Evolutionary conservation across 2,888 invertebrate genomes (phyloP).

Genomic region (Calliphora vomitoria): DNA sequence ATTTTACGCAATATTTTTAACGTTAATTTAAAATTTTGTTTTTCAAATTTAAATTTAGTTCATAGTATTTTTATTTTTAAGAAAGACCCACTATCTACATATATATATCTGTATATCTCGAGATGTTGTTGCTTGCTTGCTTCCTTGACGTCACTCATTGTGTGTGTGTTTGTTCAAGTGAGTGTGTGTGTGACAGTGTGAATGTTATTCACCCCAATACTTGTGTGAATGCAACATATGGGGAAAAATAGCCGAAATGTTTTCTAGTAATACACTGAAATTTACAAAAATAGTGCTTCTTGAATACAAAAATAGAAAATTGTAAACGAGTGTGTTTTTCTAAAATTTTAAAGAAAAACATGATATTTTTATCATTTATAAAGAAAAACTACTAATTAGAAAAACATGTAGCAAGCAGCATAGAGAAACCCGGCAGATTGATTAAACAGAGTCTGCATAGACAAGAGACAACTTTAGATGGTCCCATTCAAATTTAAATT

Average conservation of each 20-base stretch:
- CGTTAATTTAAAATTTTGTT: slow-evolving; percentile 45
- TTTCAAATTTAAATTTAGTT: slow-evolving; percentile 62
- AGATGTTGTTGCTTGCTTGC: neutral
- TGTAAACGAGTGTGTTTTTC: slow-evolving; percentile 4
- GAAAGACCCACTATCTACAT: too few species aligned
- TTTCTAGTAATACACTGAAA: slow-evolving; percentile 34
- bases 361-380: neutral
- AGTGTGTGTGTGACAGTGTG: slow-evolving; percentile 30
- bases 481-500: slow-evolving; percentile 23
- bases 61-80: slow-evolving; percentile 40
- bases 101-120: too few species aligned
- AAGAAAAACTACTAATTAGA: slow-evolving; percentile 45
- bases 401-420: slow-evolving; percentile 41
- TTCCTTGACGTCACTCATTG: slow-evolving; percentile 29
- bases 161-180: neutral
- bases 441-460: neutral
- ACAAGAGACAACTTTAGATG: neutral
- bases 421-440: slow-evolving; percentile 1
- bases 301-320: slow-evolving; percentile 38
- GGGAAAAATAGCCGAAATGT: slow-evolving; percentile 33
- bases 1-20: slow-evolving; percentile 65
- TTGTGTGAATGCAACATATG: slow-evolving; percentile 61
- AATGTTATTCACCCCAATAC: slow-evolving; percentile 72
- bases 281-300: slow-evolving; percentile 36
- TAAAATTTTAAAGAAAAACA: neutral